Base-by-base conservation (phyloP, 2,797 vertebrate genomes). In the Setipinna tenuifilis region DNA sequence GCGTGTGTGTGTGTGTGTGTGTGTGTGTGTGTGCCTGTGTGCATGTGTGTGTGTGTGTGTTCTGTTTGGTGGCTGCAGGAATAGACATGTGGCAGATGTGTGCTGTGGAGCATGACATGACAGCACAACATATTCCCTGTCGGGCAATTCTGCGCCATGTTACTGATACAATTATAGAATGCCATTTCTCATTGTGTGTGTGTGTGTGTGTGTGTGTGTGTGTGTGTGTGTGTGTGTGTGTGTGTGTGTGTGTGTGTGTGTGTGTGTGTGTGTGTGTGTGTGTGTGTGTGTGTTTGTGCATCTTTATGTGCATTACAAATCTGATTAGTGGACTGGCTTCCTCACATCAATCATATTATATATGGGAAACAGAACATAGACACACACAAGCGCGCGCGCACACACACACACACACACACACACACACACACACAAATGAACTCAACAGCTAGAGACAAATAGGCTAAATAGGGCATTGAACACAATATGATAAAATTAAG, bases 141-240 rank as follows among this genome's bases (percentile, higher is more conserved):
- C 54, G 65, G 14, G 16, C 85, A 68, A 75, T 54, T 86, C 71
- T 78, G 48, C 83, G 23, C 57, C 57, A 80, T 48, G 41, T 62
- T 28, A 23, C 46, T 86, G 75, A 84, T 82, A 11, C 68, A 48
- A 83, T 86, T 86, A 68, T 16, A 83, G 23, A 80, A 68, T 28
- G 10, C 41, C 71, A 81, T 81, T 59, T 25, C 68, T 83, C 83
- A 54, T 84, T 54, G 50, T 54, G 50, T 14, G 50, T 54, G 50
- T 54, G 50, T 54, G 50, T 54, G 50, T 54, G 50, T 54, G 50
- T 14, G 50, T 54, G 50, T 54, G 50, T 54, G 50, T 54, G 50
- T 54, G 50, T 54, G 50, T 48, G 46, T 48, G 46, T 48, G 46
- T 48, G 46, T 48, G 46, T 48, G 46, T 48, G 46, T 48, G 46